Conservation (phyloP, 1,140 invertebrate genomes). For the Tetragnatha versicolor region DNA sequence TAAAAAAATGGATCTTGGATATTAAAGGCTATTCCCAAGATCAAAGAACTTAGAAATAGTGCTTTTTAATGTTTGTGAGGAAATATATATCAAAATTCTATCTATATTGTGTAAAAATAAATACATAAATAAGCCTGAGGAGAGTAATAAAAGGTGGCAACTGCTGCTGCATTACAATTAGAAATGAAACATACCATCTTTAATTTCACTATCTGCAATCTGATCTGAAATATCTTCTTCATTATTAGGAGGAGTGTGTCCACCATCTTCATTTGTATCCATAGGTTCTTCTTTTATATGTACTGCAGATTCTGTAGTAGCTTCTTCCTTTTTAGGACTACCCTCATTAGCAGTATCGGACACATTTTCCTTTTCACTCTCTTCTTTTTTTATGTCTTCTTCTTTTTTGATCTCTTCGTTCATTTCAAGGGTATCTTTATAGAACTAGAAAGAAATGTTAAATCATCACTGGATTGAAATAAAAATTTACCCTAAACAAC, state of each 20-base stretch:
- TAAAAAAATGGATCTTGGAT: no score
- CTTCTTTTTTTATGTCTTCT: constrained; percentile 62
- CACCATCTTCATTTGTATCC: constrained; percentile 57
- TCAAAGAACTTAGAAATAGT: no score
- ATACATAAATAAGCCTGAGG: no score
- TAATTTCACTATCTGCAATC: neutral
- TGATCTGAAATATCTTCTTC: constrained; percentile 8
- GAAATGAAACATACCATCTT: no score
- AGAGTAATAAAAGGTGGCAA: no score
- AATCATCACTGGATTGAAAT: neutral
- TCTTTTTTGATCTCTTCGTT: constrained; percentile 52
- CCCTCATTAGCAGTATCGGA: constrained; percentile 52
- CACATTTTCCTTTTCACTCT: constrained; percentile 63
- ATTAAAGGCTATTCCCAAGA: no score
- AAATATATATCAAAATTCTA: no score
- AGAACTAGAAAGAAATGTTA: constrained; percentile 73
- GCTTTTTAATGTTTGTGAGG: no score
- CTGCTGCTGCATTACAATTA: no score
- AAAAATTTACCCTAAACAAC: neutral
- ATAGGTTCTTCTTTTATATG: constrained; percentile 59
- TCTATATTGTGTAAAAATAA: no score
- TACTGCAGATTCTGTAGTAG: neutral
- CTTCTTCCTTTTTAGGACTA: neutral
- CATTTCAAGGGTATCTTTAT: constrained; percentile 86
- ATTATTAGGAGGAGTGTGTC: constrained; percentile 28